Evolutionary conservation across 2,113 vertebrate species (phyloP).

Genomic region (Chionodraco myersi): DNA sequence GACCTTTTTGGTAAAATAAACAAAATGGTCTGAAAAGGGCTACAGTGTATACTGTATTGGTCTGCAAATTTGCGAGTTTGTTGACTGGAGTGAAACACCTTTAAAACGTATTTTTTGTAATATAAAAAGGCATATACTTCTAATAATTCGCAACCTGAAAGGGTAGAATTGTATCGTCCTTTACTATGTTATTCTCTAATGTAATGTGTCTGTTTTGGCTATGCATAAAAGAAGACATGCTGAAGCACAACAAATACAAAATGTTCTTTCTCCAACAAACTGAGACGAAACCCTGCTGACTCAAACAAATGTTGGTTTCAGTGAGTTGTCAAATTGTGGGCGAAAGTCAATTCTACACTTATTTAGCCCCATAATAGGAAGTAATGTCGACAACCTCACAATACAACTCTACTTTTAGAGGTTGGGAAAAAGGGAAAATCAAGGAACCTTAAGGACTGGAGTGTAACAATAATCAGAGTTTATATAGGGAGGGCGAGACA

Average conservation of each 20-base stretch:
- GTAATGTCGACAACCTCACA: conserved; percentile 69
- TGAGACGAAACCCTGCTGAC: conserved; percentile 31
- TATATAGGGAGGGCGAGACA: too few species aligned
- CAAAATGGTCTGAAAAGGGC: neutral
- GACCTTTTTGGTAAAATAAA: too few species aligned
- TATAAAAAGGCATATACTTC: too few species aligned
- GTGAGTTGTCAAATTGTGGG: conserved; percentile 63
- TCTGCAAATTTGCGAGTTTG: neutral
- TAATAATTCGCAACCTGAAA: too few species aligned
- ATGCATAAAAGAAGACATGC: conserved; percentile 11
- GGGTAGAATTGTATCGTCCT: too few species aligned
- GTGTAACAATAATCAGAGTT: neutral
- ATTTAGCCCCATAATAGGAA: conserved; percentile 73
- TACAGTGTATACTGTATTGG: neutral
- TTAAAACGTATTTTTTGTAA: too few species aligned
- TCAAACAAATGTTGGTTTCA: conserved; percentile 57
- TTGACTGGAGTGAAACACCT: neutral
- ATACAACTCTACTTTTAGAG: conserved; percentile 48
- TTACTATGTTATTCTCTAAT: too few species aligned
- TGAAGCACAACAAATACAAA: conserved; percentile 9
- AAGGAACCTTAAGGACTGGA: neutral
- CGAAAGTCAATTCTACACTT: conserved; percentile 79
- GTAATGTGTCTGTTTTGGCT: neutral
- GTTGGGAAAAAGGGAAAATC: conserved; percentile 21
- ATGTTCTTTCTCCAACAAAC: conserved; percentile 8